A percentile compares a stretch with the other conserved stretches of the same genome.
Evolutionary conservation across 2,888 invertebrate genomes (phyloP).

Genomic region (Tetranychus truncatus): DNA sequence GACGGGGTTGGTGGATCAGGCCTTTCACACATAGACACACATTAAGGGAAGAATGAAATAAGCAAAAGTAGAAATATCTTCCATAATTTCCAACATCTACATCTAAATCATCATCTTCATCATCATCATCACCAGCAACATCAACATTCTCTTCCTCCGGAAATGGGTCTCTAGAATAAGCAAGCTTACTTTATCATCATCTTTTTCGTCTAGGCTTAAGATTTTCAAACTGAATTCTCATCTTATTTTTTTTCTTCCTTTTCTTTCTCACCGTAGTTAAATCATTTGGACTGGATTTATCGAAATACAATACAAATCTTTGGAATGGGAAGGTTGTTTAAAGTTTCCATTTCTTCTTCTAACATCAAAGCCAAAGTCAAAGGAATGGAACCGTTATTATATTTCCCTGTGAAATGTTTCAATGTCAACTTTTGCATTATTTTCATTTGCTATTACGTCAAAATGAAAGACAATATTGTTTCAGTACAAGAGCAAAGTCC

Average conservation of each 20-base stretch:
- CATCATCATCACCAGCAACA: neutral
- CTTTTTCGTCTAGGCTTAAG: neutral
- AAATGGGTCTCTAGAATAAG: neutral
- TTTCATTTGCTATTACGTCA: neutral
- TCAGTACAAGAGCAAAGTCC: neutral
- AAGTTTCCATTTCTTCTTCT: neutral
- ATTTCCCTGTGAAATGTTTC: neutral
- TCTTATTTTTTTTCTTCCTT: neutral
- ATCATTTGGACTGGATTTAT: neutral
- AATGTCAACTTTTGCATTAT: neutral
- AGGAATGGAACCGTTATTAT: no score
- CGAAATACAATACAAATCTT: neutral
- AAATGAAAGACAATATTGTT: neutral
- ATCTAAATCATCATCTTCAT: no score
- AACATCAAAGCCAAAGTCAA: neutral
- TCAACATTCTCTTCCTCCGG: conserved; percentile 1
- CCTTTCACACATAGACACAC: neutral
- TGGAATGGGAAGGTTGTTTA: neutral
- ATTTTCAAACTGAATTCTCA: neutral
- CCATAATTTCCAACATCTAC: no score
- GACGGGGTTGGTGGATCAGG: neutral
- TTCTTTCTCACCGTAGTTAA: neutral
- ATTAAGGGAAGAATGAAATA: neutral
- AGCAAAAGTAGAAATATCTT: neutral
- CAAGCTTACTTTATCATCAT: neutral